These are phyloP conservation scores for Argopecten irradians DNA, from an alignment of 1,140 invertebrate genomes.

Conservation along the genomic window DNA sequence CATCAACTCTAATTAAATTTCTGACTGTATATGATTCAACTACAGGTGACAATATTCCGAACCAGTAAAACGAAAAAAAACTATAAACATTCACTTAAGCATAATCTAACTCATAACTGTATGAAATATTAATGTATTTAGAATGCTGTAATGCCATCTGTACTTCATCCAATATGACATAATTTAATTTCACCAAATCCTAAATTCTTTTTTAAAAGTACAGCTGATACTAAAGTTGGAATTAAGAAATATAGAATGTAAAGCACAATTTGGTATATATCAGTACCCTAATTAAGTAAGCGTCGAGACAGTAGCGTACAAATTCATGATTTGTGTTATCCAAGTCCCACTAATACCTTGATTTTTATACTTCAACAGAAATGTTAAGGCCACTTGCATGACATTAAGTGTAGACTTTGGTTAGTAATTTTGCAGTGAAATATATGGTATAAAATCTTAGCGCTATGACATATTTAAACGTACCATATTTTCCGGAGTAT, in stretches of 20 bases:
- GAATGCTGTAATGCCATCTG: not conserved
- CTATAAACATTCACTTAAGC: not conserved
- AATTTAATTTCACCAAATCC: not conserved
- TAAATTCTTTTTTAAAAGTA: not conserved
- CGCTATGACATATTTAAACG: too few species aligned
- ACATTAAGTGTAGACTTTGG: too few species aligned
- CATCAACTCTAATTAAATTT: not conserved
- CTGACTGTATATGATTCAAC: too few species aligned
- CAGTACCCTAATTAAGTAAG: too few species aligned
- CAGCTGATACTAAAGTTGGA: not conserved
- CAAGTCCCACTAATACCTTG: too few species aligned
- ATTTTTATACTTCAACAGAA: too few species aligned
- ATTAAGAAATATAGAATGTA: not conserved
- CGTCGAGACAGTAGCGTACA: too few species aligned
- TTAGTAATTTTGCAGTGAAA: too few species aligned
- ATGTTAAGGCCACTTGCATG: too few species aligned
- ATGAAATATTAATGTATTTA: not conserved
- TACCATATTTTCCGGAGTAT: too few species aligned
- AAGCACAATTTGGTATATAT: not conserved
- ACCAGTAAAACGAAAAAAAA: not conserved
- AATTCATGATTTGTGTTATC: too few species aligned
- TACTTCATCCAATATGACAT: not conserved
- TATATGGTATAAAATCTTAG: too few species aligned
- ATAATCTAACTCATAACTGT: not conserved
- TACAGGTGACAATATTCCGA: not conserved